Percentiles rank a stretch among this genome's conserved stretches.
Evolutionary conservation across 2,797 vertebrate genomes (phyloP).

Genomic region (Synanceia verrucosa): DNA sequence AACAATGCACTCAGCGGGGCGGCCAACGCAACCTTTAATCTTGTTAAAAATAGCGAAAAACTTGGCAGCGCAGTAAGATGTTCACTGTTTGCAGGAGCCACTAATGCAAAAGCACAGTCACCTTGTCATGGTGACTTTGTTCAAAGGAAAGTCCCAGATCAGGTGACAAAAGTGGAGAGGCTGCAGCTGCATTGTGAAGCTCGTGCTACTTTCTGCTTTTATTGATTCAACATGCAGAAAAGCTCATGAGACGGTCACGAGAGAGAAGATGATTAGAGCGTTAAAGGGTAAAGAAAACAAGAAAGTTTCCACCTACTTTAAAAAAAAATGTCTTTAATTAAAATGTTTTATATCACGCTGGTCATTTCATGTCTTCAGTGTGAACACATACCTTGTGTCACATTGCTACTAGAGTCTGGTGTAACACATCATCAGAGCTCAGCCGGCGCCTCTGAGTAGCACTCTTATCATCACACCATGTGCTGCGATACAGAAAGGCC

Average conservation of each 20-base stretch:
- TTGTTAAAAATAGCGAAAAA: conserved; percentile 38
- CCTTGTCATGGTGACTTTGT: conserved; percentile 32
- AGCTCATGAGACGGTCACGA: not conserved
- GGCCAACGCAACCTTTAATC: not conserved
- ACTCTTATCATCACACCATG: conserved; percentile 49
- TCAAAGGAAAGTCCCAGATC: conserved; percentile 30
- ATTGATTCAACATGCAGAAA: not conserved
- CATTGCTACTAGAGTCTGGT: conserved; percentile 2
- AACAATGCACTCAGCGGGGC: not conserved
- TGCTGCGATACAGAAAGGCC: conserved; percentile 34
- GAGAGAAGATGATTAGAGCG: accelerated
- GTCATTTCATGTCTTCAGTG: not conserved
- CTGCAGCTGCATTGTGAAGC: conserved; percentile 9
- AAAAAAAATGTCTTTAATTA: not conserved
- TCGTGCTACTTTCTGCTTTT: not conserved
- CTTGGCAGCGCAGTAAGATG: conserved; percentile 17
- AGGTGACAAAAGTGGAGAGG: conserved; percentile 11
- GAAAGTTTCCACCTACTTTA: not conserved
- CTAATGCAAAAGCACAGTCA: conserved; percentile 21
- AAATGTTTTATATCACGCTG: not conserved
- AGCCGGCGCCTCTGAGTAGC: conserved; percentile 44
- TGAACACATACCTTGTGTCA: not conserved
- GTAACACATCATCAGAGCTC: conserved; percentile 42
- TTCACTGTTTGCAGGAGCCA: not conserved
- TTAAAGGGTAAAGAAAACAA: not conserved